Evolutionary conservation across 2,888 invertebrate species (phyloP).

Genomic region (Sussaba pulchella): DNA sequence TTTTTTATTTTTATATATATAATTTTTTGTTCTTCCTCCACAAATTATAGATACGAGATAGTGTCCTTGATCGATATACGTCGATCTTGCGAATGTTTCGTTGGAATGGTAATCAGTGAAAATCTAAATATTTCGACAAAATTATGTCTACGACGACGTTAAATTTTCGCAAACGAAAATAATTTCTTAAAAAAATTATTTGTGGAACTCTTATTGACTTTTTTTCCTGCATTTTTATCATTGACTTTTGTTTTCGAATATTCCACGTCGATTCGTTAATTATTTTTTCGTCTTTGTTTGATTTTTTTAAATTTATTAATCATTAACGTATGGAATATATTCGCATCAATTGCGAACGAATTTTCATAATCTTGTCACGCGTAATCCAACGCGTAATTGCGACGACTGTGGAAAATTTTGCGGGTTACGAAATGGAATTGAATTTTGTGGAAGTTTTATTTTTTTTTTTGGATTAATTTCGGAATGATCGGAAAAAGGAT

Average conservation of each 20-base stretch:
- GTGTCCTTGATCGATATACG: slow-evolving; percentile 1
- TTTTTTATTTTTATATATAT: neutral
- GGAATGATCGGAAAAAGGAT: too few relatives aligned
- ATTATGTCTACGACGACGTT: neutral
- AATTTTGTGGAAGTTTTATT: too few relatives aligned
- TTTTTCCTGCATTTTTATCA: slow-evolving; percentile 3
- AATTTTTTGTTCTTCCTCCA: too few relatives aligned
- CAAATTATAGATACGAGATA: slow-evolving; percentile 6
- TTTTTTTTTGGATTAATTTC: slow-evolving; percentile 35
- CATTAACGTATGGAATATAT: slow-evolving; percentile 46
- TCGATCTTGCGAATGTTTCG: slow-evolving; percentile 5
- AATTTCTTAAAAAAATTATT: neutral
- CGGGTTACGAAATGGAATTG: too few relatives aligned
- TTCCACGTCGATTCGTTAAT: slow-evolving; percentile 7
- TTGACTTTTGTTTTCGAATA: slow-evolving; percentile 20
- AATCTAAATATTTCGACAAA: neutral
- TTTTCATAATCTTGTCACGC: slow-evolving; percentile 20
- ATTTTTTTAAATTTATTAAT: slow-evolving; percentile 18
- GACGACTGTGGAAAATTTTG: too few relatives aligned
- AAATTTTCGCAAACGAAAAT: neutral
- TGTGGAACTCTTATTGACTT: slow-evolving; percentile 38
- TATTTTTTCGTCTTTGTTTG: neutral
- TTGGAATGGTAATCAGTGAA: slow-evolving; percentile 21
- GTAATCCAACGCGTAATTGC: too few relatives aligned
- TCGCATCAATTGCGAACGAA: slow-evolving; percentile 32